Conservation (phyloP, 2,797 vertebrate species). For the Bufotes viridis region DNA sequence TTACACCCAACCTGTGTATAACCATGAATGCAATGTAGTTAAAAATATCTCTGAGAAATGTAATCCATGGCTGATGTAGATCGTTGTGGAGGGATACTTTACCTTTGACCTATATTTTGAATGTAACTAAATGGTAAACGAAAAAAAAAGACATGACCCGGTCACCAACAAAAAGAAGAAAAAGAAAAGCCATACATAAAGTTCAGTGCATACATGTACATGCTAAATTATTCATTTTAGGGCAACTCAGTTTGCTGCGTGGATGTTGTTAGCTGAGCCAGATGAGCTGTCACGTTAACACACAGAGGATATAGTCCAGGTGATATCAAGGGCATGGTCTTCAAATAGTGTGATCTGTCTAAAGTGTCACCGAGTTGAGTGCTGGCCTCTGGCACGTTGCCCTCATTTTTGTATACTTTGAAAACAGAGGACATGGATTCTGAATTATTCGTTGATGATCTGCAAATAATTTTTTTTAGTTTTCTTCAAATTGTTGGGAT, state of each 20-base stretch:
- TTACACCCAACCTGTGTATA: background rate
- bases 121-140: background rate
- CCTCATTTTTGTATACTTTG: slow-evolving; percentile 51
- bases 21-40: background rate
- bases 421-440: slow-evolving; percentile 57
- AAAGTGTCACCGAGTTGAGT: slow-evolving; percentile 63
- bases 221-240: slow-evolving; percentile 17
- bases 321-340: slow-evolving; percentile 65
- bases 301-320: slow-evolving; percentile 62
- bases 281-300: slow-evolving; percentile 63
- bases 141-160: background rate
- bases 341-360: slow-evolving; percentile 64
- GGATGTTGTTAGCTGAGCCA: slow-evolving; percentile 44
- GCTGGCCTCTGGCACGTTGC: slow-evolving; percentile 59
- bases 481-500: background rate
- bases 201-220: background rate
- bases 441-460: slow-evolving; percentile 65
- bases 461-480: background rate
- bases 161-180: background rate
- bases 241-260: slow-evolving; percentile 54
- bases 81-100: background rate
- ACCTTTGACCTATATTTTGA: slow-evolving; percentile 23
- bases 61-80: background rate
- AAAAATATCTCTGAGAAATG: slow-evolving; percentile 8
- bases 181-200: background rate